phyloP scores from a whole-genome alignment of 2,797 vertebrate species.

The Chaetophractus vellerosus region DNA sequence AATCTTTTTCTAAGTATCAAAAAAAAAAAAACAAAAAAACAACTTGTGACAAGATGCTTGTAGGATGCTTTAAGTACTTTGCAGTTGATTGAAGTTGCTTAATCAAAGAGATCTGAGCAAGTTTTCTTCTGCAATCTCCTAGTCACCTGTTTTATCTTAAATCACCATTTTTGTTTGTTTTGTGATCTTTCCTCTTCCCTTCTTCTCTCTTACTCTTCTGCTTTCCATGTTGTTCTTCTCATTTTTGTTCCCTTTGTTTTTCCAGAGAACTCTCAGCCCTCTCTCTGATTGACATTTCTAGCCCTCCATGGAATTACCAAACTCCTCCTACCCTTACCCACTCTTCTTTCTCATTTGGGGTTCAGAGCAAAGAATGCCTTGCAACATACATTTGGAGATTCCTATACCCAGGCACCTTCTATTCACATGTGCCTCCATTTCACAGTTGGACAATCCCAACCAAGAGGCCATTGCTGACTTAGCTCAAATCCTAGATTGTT shows the following conservation, averaged over 20 bases:
- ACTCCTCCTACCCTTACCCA: neutral
- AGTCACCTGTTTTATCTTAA: neutral
- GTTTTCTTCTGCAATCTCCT: neutral
- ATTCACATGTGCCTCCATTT: neutral
- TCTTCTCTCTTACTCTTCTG: neutral
- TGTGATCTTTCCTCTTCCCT: neutral
- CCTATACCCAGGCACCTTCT: neutral
- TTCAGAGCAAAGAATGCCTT: neutral
- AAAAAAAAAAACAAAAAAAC: neutral
- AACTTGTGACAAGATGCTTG: constrained; percentile 49
- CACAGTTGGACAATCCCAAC: neutral
- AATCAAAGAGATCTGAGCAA: neutral
- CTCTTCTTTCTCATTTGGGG: neutral
- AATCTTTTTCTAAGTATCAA: constrained; percentile 72
- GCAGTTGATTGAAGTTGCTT: neutral
- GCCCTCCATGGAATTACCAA: neutral
- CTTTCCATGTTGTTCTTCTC: neutral
- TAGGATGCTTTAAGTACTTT: neutral
- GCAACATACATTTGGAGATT: neutral
- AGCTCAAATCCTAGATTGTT: neutral
- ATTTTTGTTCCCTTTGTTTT: neutral
- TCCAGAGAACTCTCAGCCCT: neutral
- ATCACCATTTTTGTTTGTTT: neutral
- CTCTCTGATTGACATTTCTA: neutral
- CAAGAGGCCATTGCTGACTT: neutral